Percentiles rank a stretch among this genome's conserved stretches.
Conservation (phyloP, 1,140 invertebrate genomes). For the Drosophila yakuba region DNA sequence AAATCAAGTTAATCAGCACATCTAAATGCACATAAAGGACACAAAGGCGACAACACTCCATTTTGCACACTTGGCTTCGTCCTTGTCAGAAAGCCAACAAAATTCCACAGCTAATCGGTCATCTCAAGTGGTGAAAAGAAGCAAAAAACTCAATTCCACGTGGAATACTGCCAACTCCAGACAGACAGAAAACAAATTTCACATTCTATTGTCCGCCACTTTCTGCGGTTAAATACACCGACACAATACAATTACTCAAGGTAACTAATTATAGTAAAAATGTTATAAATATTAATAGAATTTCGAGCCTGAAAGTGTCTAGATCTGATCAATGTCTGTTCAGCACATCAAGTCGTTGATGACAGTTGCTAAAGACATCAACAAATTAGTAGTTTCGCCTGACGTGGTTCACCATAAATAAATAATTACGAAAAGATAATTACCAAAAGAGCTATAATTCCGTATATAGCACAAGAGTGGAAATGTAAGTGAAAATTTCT, state of each 20-base stretch:
- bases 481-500: neutral
- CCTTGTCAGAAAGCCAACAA: conserved; percentile 14
- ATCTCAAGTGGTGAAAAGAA: conserved; percentile 14
- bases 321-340: conserved; percentile 13
- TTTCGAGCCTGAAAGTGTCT: conserved; percentile 4
- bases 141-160: neutral
- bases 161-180: conserved; percentile 9
- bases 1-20: conserved; percentile 70
- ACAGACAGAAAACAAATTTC: conserved; percentile 20
- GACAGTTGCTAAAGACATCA: conserved; percentile 15
- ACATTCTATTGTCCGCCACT: conserved; percentile 11
- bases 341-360: conserved; percentile 20
- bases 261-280: conserved; percentile 31
- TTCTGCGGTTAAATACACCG: neutral
- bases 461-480: neutral
- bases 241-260: conserved; percentile 31
- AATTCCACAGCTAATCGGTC: conserved; percentile 24
- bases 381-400: neutral
- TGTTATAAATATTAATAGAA: conserved; percentile 45
- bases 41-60: conserved; percentile 22
- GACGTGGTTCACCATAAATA: conserved; percentile 9
- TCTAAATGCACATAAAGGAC: conserved; percentile 56
- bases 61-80: conserved; percentile 15
- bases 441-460: neutral
- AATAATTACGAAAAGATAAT: conserved; percentile 11